These are phyloP conservation scores for Poeciliopsis occidentalis DNA, from an alignment of 2,113 vertebrate species.

Conservation along the genomic window DNA sequence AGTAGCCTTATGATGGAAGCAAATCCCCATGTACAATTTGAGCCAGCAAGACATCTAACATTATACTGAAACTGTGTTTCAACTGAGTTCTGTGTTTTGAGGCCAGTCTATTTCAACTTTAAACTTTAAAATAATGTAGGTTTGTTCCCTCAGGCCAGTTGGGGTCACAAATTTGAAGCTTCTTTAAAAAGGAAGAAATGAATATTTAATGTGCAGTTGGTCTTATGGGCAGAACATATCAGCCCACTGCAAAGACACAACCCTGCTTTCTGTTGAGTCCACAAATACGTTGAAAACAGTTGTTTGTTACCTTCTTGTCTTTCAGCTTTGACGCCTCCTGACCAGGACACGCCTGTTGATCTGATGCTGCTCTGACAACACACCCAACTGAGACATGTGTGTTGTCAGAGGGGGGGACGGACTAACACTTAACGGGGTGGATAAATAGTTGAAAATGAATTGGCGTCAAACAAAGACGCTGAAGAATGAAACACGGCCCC, in stretches of 20 bases:
- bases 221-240: constrained; percentile 58
- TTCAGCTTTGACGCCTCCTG: constrained; percentile 80
- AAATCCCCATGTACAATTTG: too few species aligned
- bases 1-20: too few species aligned
- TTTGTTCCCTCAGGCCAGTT: too few species aligned
- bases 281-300: not conserved
- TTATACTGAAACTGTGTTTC: too few species aligned
- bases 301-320: constrained; percentile 35
- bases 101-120: too few species aligned
- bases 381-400: not conserved
- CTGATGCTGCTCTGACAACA: constrained; percentile 46
- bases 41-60: too few species aligned
- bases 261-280: constrained; percentile 40
- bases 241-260: constrained; percentile 10
- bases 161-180: too few species aligned
- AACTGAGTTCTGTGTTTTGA: too few species aligned
- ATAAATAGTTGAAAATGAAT: constrained; percentile 23
- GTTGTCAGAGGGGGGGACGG: not conserved
- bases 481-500: constrained; percentile 14
- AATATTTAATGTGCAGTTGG: constrained; percentile 64
- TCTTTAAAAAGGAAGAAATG: constrained; percentile 1
- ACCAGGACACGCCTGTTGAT: constrained; percentile 62
- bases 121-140: too few species aligned
- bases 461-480: constrained; percentile 9
- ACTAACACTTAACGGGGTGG: constrained; percentile 10